phyloP scores from a whole-genome alignment of 1,140 invertebrate genomes.

The Metaphire vulgaris region DNA sequence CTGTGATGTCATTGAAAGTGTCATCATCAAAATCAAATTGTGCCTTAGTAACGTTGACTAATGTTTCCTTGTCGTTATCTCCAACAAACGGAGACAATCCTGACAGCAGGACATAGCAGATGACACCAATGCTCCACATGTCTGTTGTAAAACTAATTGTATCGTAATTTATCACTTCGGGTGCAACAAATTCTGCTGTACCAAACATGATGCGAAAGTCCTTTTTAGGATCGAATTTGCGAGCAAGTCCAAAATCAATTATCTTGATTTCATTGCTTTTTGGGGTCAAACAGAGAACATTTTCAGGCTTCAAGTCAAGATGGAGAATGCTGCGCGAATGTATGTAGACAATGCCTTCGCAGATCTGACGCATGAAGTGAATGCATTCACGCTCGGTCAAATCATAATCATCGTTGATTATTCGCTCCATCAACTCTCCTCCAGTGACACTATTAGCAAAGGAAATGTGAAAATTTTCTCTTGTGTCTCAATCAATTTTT shows the following conservation, averaged over 20 bases:
- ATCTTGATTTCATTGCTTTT: slow-evolving; percentile 99
- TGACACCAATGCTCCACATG: slow-evolving; percentile 92
- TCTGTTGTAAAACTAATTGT: slow-evolving; percentile 75
- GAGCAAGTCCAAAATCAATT: slow-evolving; percentile 89
- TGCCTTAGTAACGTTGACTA: slow-evolving; percentile 70
- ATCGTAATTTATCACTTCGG: slow-evolving; percentile 88
- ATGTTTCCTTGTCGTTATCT: slow-evolving; percentile 82
- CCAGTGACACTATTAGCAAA: slow-evolving; percentile 84
- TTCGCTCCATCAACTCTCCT: slow-evolving; percentile 83
- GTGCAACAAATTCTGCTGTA: slow-evolving; percentile 87
- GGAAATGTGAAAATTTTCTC: too few species aligned
- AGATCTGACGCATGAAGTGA: slow-evolving; percentile 84
- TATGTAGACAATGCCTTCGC: slow-evolving; percentile 81
- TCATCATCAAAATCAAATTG: slow-evolving; percentile 88
- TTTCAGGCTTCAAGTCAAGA: slow-evolving; percentile 98
- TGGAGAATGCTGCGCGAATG: slow-evolving; percentile 77
- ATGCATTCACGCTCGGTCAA: slow-evolving; percentile 83
- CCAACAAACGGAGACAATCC: slow-evolving; percentile 90
- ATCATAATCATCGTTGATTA: slow-evolving; percentile 83
- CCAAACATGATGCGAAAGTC: slow-evolving; percentile 67
- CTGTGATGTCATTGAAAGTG: slow-evolving; percentile 79
- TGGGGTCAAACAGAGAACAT: slow-evolving; percentile 97
- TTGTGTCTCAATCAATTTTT: too few species aligned
- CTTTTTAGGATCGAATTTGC: slow-evolving; percentile 22
- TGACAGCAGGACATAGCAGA: slow-evolving; percentile 86